Percentiles rank a stretch among this genome's conserved stretches.
phyloP scores from a whole-genome alignment of 2,113 vertebrate species.

The Oenanthe oenanthe region DNA sequence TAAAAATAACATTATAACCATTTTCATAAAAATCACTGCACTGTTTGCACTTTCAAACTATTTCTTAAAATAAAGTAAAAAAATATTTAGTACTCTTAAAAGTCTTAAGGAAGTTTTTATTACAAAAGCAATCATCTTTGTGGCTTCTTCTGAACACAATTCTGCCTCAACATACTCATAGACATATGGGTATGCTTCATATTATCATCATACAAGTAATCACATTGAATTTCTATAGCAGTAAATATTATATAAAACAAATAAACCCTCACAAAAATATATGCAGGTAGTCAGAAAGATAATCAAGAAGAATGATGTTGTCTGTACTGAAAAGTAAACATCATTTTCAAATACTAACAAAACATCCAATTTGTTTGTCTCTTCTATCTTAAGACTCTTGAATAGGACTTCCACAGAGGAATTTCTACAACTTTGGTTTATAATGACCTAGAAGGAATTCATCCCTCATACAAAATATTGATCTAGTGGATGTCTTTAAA shows the following conservation, averaged over 20 bases:
- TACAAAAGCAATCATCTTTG: slow-evolving; percentile 9
- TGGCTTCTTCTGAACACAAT: background rate
- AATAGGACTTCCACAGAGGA: background rate
- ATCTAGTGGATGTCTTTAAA: slow-evolving; percentile 33
- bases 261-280: background rate
- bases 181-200: background rate
- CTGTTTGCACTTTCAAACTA: background rate
- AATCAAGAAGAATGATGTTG: background rate
- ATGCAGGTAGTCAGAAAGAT: background rate
- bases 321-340: background rate
- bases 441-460: slow-evolving; percentile 50
- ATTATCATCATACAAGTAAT: background rate
- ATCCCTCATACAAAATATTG: background rate
- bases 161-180: background rate
- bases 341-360: background rate
- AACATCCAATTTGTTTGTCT: background rate
- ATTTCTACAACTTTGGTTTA: slow-evolving; percentile 60
- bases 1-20: background rate
- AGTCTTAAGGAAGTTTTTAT: background rate
- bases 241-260: slow-evolving; percentile 19
- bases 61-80: slow-evolving; percentile 46
- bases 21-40: background rate
- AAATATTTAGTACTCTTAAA: slow-evolving; percentile 21
- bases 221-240: background rate
- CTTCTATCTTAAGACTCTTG: background rate